phyloP scores from a whole-genome alignment of 2,113 vertebrate genomes.

The Eptesicus fuscus region DNA sequence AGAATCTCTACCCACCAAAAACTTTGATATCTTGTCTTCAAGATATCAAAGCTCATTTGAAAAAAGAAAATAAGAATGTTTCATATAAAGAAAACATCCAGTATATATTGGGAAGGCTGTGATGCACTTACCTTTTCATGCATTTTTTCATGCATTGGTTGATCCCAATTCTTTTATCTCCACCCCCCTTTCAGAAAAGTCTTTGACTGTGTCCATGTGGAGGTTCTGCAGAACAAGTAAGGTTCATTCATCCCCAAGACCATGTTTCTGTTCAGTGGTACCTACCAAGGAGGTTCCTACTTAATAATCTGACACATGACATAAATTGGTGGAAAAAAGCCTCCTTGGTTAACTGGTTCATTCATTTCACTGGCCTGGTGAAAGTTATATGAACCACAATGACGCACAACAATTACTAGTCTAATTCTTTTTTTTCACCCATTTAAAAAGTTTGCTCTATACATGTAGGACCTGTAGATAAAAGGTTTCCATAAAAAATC shows the following conservation, averaged over 20 bases:
- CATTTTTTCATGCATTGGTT: not conserved
- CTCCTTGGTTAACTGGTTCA: conserved; percentile 78
- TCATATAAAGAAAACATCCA: not conserved
- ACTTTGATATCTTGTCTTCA: not conserved
- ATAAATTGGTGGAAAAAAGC: conserved; percentile 72
- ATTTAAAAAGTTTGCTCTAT: conserved; percentile 83
- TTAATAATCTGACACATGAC: conserved; percentile 67
- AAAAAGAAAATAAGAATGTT: not conserved
- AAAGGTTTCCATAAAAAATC: conserved; percentile 81
- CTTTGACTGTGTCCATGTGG: not conserved
- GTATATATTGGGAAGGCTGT: not conserved
- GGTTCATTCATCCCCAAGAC: not conserved
- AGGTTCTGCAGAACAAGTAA: not conserved
- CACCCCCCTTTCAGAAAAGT: not conserved
- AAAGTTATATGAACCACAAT: conserved; percentile 80
- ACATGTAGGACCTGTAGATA: conserved; percentile 81
- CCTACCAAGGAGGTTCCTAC: conserved; percentile 70
- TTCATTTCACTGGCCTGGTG: conserved; percentile 79
- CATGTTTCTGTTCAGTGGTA: conserved; percentile 64
- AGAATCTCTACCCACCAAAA: not conserved
- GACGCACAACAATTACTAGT: conserved; percentile 83
- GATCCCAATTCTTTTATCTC: not conserved
- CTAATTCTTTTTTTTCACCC: conserved; percentile 82
- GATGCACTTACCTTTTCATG: not conserved
- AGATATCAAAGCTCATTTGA: not conserved